phyloP scores from a whole-genome alignment of 2,113 vertebrate genomes.

The Nothobranchius furzeri region DNA sequence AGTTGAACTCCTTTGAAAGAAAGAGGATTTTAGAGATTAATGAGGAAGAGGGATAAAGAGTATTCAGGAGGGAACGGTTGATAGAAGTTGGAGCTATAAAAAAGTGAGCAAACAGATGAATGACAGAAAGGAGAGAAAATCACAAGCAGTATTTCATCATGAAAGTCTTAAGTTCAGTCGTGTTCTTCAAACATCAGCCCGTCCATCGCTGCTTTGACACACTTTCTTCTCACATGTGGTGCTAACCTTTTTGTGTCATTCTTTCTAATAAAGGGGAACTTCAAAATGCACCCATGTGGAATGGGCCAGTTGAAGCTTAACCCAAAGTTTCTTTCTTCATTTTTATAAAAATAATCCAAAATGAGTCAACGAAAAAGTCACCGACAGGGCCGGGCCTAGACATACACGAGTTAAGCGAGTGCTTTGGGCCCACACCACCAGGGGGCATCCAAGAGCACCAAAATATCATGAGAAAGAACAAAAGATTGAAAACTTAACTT shows the following conservation, averaged over 20 bases:
- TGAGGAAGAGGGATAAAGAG: slow-evolving; percentile 2
- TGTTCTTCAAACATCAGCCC: slow-evolving; percentile 58
- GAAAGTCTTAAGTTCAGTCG: slow-evolving; percentile 58
- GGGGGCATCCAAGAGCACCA: no score
- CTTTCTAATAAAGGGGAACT: slow-evolving; percentile 12
- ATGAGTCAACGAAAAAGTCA: no score
- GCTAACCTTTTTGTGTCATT: slow-evolving; percentile 39
- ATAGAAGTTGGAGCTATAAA: slow-evolving; percentile 2
- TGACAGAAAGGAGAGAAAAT: slow-evolving; percentile 21
- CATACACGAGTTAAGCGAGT: no score
- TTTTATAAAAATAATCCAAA: background rate
- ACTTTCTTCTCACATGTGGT: slow-evolving; percentile 41
- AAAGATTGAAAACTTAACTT: no score
- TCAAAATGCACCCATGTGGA: background rate
- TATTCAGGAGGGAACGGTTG: slow-evolving; percentile 12
- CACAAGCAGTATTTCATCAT: slow-evolving; percentile 65
- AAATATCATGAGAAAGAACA: no score
- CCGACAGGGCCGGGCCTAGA: no score
- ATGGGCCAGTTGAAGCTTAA: background rate
- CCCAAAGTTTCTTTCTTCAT: background rate
- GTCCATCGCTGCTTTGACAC: slow-evolving; percentile 45
- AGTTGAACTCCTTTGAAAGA: slow-evolving; percentile 34
- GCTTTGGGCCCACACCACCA: no score
- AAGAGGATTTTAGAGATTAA: slow-evolving; percentile 11
- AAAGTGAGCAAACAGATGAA: slow-evolving; percentile 31